These are phyloP conservation scores for Cybosia mesomella DNA, from an alignment of 2,888 invertebrate genomes.

Conservation along the genomic window DNA sequence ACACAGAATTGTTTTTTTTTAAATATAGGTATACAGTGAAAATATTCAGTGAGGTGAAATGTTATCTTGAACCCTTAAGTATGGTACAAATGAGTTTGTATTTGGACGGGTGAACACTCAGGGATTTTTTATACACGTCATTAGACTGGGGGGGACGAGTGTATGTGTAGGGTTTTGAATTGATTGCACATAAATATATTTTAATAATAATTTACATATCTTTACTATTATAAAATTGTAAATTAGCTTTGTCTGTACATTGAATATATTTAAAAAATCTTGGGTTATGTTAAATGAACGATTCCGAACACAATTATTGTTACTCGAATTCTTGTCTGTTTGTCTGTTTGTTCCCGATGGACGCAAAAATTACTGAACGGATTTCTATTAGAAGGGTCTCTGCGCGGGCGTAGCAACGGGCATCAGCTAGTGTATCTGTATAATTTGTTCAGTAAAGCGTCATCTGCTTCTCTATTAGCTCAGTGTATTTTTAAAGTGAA, in stretches of 20 bases:
- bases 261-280: too few species aligned
- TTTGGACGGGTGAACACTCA: slow-evolving; percentile 40
- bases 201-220: not conserved
- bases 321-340: too few species aligned
- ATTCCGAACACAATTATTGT: too few species aligned
- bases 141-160: slow-evolving; percentile 19
- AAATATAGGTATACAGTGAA: slow-evolving; percentile 12
- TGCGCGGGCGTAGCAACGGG: too few species aligned
- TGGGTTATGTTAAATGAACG: too few species aligned
- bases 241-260: too few species aligned
- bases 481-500: not conserved
- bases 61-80: slow-evolving; percentile 37
- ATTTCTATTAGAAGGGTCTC: too few species aligned
- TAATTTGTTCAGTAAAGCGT: not conserved
- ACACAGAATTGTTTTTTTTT: slow-evolving; percentile 7
- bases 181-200: not conserved
- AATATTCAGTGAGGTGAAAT: slow-evolving; percentile 27
- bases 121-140: slow-evolving; percentile 43
- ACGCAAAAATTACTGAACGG: too few species aligned
- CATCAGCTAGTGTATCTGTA: not conserved
- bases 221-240: too few species aligned
- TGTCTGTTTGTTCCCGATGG: too few species aligned
- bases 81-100: slow-evolving; percentile 42
- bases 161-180: not conserved
- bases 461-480: not conserved